Percentiles rank a stretch among this genome's conserved stretches.
These are phyloP conservation scores for Cistogaster globosa DNA, from an alignment of 2,888 invertebrate species.

Conservation along the genomic window DNA sequence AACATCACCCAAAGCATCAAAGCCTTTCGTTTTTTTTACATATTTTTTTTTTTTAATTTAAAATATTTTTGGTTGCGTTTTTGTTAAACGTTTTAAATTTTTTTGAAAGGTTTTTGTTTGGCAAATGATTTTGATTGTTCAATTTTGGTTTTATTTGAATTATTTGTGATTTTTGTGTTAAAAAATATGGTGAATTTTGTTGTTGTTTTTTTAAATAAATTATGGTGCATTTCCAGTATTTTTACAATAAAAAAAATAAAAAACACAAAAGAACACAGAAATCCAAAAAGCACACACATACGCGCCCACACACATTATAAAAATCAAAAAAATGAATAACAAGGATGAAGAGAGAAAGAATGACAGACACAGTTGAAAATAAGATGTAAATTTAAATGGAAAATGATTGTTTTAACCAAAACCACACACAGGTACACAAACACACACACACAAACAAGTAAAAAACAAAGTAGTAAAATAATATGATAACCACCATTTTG, in stretches of 20 bases:
- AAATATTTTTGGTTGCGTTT: slow-evolving; percentile 35
- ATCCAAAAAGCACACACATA: slow-evolving; percentile 5
- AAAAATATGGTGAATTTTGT: slow-evolving; percentile 58
- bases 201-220: slow-evolving; percentile 31
- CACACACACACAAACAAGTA: neutral
- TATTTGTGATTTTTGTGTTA: slow-evolving; percentile 54
- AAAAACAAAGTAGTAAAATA: slow-evolving; percentile 7
- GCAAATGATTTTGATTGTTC: slow-evolving; percentile 15
- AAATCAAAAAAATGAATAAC: slow-evolving; percentile 16
- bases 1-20: slow-evolving; percentile 90
- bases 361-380: neutral
- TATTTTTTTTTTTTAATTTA: slow-evolving; percentile 18
- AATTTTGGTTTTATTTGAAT: slow-evolving; percentile 30
- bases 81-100: slow-evolving; percentile 64
- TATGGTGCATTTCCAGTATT: slow-evolving; percentile 50
- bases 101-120: slow-evolving; percentile 2
- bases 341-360: slow-evolving; percentile 10
- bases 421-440: slow-evolving; percentile 33
- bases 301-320: slow-evolving; percentile 18
- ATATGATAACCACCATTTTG: slow-evolving; percentile 57
- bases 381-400: slow-evolving; percentile 1
- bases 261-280: neutral
- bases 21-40: slow-evolving; percentile 82
- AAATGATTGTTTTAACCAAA: slow-evolving; percentile 38
- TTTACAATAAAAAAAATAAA: slow-evolving; percentile 17